A percentile compares a stretch with the other conserved stretches of the same genome.
Conservation (phyloP, 2,888 invertebrate species). For the Eretmocerus hayati region DNA sequence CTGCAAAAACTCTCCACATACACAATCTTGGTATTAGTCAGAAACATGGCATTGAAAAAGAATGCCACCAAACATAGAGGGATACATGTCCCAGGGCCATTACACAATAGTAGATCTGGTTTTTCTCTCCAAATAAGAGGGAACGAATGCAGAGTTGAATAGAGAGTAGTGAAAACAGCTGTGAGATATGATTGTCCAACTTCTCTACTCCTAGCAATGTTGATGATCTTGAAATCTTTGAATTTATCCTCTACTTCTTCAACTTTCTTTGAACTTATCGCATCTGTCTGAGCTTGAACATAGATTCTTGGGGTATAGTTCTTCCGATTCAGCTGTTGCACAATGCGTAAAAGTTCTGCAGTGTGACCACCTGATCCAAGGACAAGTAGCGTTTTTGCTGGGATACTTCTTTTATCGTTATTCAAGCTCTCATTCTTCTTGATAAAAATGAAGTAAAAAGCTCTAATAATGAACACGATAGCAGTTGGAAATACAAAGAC, state of each 20-base stretch:
- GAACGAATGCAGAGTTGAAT: conserved; percentile 62
- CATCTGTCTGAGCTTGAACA: conserved; percentile 71
- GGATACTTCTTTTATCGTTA: conserved; percentile 15
- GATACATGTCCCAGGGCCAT: conserved; percentile 96
- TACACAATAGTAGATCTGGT: conserved; percentile 81
- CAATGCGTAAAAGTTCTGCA: conserved; percentile 79
- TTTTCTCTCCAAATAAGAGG: conserved; percentile 61
- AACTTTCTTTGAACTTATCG: conserved; percentile 66
- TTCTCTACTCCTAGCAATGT: conserved; percentile 76
- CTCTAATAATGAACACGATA: conserved; percentile 21
- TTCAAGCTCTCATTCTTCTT: too few relatives aligned
- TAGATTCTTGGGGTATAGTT: conserved; percentile 71
- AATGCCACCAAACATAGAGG: conserved; percentile 80
- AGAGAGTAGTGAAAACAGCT: conserved; percentile 70
- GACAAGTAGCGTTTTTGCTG: conserved; percentile 53
- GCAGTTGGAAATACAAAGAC: conserved; percentile 17
- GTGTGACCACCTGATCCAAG: conserved; percentile 89
- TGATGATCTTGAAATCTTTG: conserved; percentile 49
- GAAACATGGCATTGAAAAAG: conserved; percentile 60
- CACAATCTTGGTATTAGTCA: conserved; percentile 66
- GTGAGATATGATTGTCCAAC: conserved; percentile 81
- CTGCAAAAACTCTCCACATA: conserved; percentile 95
- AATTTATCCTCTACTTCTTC: conserved; percentile 47
- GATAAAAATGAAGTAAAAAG: conserved; percentile 30
- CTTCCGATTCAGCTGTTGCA: conserved; percentile 55